Conservation (phyloP, 1,140 invertebrate genomes). For the Saccostrea echinata region DNA sequence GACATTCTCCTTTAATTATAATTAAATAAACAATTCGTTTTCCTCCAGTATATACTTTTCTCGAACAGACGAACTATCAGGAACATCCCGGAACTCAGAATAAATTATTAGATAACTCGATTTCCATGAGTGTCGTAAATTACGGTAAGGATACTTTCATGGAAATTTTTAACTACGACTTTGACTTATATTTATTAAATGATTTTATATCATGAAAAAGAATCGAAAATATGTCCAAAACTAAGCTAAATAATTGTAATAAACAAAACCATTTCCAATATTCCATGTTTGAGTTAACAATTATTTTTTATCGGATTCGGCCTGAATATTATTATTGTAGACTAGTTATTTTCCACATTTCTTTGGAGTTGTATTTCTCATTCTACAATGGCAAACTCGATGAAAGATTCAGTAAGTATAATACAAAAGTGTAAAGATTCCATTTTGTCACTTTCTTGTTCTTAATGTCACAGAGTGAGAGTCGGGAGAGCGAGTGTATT, state of each 20-base stretch:
- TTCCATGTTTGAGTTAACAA: not conserved
- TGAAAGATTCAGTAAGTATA: conserved; percentile 28
- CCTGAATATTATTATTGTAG: not conserved
- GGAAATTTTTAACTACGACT: not conserved
- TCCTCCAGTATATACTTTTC: too few species aligned
- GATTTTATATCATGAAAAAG: not conserved
- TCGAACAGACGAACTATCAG: too few species aligned
- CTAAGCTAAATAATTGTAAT: not conserved
- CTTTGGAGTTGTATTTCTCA: not conserved
- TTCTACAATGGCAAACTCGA: not conserved
- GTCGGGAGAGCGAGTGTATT: too few species aligned
- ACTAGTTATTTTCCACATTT: not conserved
- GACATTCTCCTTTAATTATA: not conserved
- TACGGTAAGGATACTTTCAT: not conserved
- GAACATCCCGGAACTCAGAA: not conserved
- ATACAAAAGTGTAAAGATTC: not conserved
- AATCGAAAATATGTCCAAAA: not conserved
- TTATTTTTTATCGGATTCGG: not conserved
- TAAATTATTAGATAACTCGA: not conserved
- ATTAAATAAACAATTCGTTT: not conserved
- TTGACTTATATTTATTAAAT: too few species aligned
- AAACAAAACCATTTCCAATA: not conserved
- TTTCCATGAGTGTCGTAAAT: not conserved
- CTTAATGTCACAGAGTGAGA: too few species aligned
- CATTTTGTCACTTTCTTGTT: too few species aligned